Evolutionary conservation across 2,113 vertebrate species (phyloP).

Genomic region (Bubo bubo): DNA sequence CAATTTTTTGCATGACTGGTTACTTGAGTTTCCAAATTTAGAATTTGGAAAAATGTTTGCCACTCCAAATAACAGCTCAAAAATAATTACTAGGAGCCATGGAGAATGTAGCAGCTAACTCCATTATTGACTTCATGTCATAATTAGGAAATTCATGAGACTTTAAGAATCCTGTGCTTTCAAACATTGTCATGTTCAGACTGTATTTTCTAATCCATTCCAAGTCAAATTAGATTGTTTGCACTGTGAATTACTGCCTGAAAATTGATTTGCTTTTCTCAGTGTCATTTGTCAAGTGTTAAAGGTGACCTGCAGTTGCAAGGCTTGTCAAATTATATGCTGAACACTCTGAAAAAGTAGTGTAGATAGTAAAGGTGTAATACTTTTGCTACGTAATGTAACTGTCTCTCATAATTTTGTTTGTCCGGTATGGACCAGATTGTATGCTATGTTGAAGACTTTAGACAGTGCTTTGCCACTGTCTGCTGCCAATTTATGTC

Average conservation of each 20-base stretch:
- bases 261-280: not conserved
- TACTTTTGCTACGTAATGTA: not conserved
- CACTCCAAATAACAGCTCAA: not conserved
- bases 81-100: not conserved
- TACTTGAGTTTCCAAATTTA: not conserved
- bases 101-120: not conserved
- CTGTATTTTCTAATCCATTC: constrained; percentile 12
- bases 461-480: not conserved
- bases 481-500: not conserved
- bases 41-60: not conserved
- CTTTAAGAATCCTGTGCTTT: not conserved
- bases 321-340: not conserved
- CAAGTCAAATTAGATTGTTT: not conserved
- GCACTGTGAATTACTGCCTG: not conserved
- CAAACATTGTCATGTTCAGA: not conserved
- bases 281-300: constrained; percentile 8
- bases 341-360: not conserved
- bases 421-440: not conserved
- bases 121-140: not conserved
- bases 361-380: not conserved
- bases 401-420: not conserved
- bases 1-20: not conserved
- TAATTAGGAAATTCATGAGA: not conserved
- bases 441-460: not conserved
- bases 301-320: constrained; percentile 29